Base-by-base conservation (phyloP, 1,140 invertebrate species). In the Drosophila sp. region DNA sequence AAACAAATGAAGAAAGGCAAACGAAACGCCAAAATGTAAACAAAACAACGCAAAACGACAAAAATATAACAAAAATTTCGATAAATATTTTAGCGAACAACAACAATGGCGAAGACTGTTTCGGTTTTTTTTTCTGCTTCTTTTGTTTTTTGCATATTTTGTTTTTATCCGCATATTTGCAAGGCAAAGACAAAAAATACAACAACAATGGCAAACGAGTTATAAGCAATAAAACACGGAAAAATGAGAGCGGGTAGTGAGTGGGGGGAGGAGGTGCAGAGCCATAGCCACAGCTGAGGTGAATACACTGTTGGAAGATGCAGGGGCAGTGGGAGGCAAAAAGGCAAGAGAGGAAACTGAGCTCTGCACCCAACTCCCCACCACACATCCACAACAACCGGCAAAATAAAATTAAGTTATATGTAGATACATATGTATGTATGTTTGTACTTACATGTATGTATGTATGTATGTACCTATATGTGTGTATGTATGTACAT, bases 21-120 rank as follows among this genome's bases (percentile, higher is more conserved):
- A 54, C 73, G 72, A 76, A 76, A 11, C 72, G 72, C 40, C 65
- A 75, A 78, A 70, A 87, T 86, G 83, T 87, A 86, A 87, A 86
- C 82, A 86, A 86, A 87, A 58, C 33, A 70, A 70, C 30, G 41
- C 40, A 40, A 64, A 70, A 80, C 77, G 62, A 57, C 38, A 57
- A 44, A 69, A 70, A 65, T 65, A 76, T 64, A 55, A 35, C 32
- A 83, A 60, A 38, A 69, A 38, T 64, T 66, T 76, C 54, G 65
- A 72, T 23, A 61, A 57, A 17, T 50, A 27, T 50, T 27, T 50
- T 50, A 41, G 50, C 44, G 29, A 40, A 29, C 11, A 47, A 44
- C 27, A 63, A 32, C 69, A 44, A 33, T n/a, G 25, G 6, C 17
- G 2, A 56, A 17, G 35, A 50, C 23, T 8, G 35, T 11, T 38